Evolutionary conservation across 2,113 vertebrate species (phyloP), one percentile per base, ranked within the genome.

Genomic region (Barbus barbus): DNA sequence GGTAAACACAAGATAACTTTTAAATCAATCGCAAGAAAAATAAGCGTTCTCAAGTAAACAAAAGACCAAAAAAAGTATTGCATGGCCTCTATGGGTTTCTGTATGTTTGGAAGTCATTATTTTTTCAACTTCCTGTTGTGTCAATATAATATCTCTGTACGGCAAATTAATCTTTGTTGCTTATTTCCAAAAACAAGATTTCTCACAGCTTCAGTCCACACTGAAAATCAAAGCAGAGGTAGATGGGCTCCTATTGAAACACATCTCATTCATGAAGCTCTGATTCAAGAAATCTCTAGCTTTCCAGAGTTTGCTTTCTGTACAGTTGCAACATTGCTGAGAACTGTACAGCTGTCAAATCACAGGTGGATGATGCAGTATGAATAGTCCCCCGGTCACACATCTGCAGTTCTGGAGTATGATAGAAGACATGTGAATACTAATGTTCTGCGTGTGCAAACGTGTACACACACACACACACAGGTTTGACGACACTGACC

Each of bases 401-500:
- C 67, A 31, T 53, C 26, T 76, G 51, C 28, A 78, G 12, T 41
- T 26, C 33, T 24, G 56, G 36, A 78, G 20, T 75, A 44, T 73
- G 14, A 58, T 26, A 78, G 56, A 61, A 61, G 56, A 24, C n/a
- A 24, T 41, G n/a, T 78, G 16, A 79, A 65, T 79, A 9, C 36
- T 79, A 79, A 79, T 79, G 38, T 46, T 58, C 7, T 6, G 12
- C 9, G n/a, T 58, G 46, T 76, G 31, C 48, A 13, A 41, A n/a
- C 44, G 78, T 63, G 7, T 69, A 80, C 81, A 76, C 69, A 81
- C 76, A 80, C 81, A 76, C 69, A 81, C 78, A 78, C 67, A 58
- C 81, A 81, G 44, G 78, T 89, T 90, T 90, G 88, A 90, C 41
- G 85, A 81, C 13, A 5, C 44, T 93, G 93, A 93, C 93, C 93